Evolutionary conservation across 2,888 invertebrate species (phyloP).

Genomic region (Prosopocoilus inquinatus): DNA sequence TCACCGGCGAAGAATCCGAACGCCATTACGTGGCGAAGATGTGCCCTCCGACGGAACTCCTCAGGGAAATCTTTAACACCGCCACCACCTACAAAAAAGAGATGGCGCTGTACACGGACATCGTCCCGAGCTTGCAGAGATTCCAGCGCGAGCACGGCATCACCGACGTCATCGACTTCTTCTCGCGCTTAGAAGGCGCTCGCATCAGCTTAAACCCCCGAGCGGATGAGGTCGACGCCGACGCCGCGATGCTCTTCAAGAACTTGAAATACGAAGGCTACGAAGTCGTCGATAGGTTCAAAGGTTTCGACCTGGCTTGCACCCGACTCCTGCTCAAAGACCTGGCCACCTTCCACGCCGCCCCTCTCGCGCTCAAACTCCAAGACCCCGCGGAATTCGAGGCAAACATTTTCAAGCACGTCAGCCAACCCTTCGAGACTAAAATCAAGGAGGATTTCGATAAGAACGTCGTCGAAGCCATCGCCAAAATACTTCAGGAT

Average conservation of each 20-base stretch:
- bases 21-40: constrained; percentile 53
- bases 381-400: constrained; percentile 47
- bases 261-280: constrained; percentile 53
- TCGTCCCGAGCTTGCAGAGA: constrained; percentile 49
- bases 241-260: constrained; percentile 56
- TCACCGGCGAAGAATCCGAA: constrained; percentile 7
- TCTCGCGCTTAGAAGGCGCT: constrained; percentile 53
- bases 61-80: constrained; percentile 52
- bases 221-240: constrained; percentile 47
- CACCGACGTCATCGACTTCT: constrained; percentile 46
- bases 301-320: constrained; percentile 52
- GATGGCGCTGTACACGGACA: constrained; percentile 50
- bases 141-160: constrained; percentile 49
- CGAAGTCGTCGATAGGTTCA: constrained; percentile 48
- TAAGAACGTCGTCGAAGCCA: constrained; percentile 13
- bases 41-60: constrained; percentile 52
- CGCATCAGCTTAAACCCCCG: constrained; percentile 40
- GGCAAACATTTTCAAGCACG: constrained; percentile 42
- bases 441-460: constrained; percentile 17
- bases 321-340: constrained; percentile 47
- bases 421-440: constrained; percentile 20
- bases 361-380: constrained; percentile 53
- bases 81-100: constrained; percentile 55
- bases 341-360: constrained; percentile 55
- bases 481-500: constrained; percentile 10